Base-by-base conservation (phyloP, 2,888 invertebrate species). In the Eurytoma adleriae region DNA sequence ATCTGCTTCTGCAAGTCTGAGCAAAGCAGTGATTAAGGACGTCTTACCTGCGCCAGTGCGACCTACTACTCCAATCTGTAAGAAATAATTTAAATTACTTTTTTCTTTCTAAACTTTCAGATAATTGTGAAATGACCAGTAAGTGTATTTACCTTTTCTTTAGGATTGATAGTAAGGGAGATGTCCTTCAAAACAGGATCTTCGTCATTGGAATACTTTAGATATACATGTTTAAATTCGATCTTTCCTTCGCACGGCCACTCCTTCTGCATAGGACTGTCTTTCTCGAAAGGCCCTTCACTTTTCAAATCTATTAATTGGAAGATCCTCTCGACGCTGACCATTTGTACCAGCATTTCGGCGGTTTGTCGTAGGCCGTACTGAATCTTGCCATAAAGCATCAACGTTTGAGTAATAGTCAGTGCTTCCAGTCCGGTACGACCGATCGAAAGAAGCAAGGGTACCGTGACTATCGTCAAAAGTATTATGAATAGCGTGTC, bases 11-110 rank as follows among this genome's bases (percentile, higher is more conserved):
- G 96, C 94, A 84, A 98, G 90, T 7, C 70, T 64, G 91, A 98
- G 98, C 52, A 98, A 91, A 2, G 97, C 95, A 16, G 96, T 93
- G 84, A 96, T 95, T 24, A 96, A 91, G 0, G 96, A 96, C 0
- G 96, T 95, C 89, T 96, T 96, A 20, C 97, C 97, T 16, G 97
- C 96, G 1, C 97, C 97, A 0, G 97, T 97, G 78, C 97, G 93
- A 0, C 97, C 97, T 0, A 96, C 96, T 82, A 97, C 95, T 64
- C 96, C 96, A 69, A 96, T 92, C 95, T 96, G 81, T 70, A 16
- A 24, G 20, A 24, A 27, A 56, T 70, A 27, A 14, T 16, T 3
- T 27, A 61, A 61, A 61, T 27, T 61, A 14, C 13, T 61, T 13
- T 27, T 12, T 14, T 3, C 57, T 27, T 61, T 13, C 14, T 61